These are phyloP conservation scores for Brachypterus glaber DNA, from an alignment of 2,888 invertebrate species.

Conservation along the genomic window DNA sequence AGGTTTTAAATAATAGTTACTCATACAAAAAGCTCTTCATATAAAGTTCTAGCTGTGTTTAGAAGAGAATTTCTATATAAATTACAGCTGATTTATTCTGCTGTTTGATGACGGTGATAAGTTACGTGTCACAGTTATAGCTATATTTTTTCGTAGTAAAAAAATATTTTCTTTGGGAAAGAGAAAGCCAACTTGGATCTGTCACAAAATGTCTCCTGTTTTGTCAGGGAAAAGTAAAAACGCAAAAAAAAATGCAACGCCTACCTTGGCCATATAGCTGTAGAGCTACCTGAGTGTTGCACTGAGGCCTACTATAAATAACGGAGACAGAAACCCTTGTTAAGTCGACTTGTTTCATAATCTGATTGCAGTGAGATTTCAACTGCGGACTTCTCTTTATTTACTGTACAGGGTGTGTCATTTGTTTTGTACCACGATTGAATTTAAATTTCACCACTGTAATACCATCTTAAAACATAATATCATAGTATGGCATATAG, in stretches of 20 bases:
- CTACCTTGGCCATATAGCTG: conserved; percentile 36
- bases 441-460: too few relatives aligned
- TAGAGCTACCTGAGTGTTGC: conserved; percentile 40
- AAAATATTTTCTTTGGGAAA: conserved; percentile 12
- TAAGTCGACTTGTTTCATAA: conserved; percentile 36
- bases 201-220: conserved; percentile 34
- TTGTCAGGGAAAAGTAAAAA: conserved; percentile 32
- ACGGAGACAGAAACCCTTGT: conserved; percentile 42
- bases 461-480: too few relatives aligned
- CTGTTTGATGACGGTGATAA: too few relatives aligned
- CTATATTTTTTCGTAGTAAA: too few relatives aligned
- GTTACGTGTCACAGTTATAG: too few relatives aligned
- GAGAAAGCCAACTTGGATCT: conserved; percentile 29
- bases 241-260: conserved; percentile 39
- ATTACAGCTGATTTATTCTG: too few relatives aligned
- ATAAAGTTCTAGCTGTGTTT: too few relatives aligned
- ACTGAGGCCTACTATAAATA: conserved; percentile 40
- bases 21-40: too few relatives aligned
- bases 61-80: too few relatives aligned
- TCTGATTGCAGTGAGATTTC: conserved; percentile 34
- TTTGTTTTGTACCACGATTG: too few relatives aligned
- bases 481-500: too few relatives aligned
- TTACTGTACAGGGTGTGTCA: not conserved
- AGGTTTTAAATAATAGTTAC: too few relatives aligned
- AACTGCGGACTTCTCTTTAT: conserved; percentile 10